A percentile compares a stretch with the other conserved stretches of the same genome.
Conservation (phyloP, 2,888 invertebrate species). For the Ochropacha duplaris region DNA sequence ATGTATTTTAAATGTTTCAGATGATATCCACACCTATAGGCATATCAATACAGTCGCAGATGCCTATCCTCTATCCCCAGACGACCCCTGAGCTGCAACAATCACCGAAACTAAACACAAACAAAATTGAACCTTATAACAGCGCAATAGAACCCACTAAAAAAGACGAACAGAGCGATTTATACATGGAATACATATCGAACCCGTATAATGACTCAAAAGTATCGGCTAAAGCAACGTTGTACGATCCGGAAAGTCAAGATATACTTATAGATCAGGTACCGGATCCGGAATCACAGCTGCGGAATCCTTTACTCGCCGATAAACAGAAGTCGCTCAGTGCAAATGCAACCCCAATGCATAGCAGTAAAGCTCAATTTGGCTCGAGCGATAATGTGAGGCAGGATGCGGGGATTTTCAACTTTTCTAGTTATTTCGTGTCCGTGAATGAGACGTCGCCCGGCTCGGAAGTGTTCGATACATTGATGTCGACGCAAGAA, state of each 20-base stretch:
- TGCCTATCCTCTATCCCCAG: constrained; percentile 64
- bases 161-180: constrained; percentile 50
- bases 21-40: constrained; percentile 86
- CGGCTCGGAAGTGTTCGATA: constrained; percentile 85
- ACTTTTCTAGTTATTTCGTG: constrained; percentile 86
- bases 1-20: constrained; percentile 59
- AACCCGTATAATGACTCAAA: constrained; percentile 80
- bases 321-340: constrained; percentile 65
- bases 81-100: constrained; percentile 23
- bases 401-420: constrained; percentile 77
- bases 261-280: constrained; percentile 26
- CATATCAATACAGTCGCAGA: constrained; percentile 67
- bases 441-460: constrained; percentile 64
- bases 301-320: constrained; percentile 34
- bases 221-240: constrained; percentile 44
- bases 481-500: constrained; percentile 64
- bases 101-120: constrained; percentile 6
- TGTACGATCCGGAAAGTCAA: constrained; percentile 56
- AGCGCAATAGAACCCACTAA: constrained; percentile 27
- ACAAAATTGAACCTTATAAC: constrained; percentile 30
- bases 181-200: constrained; percentile 82
- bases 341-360: constrained; percentile 71
- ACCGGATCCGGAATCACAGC: constrained; percentile 15
- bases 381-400: constrained; percentile 72
- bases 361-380: constrained; percentile 67